These are phyloP conservation scores for Crotalus tigris DNA, from an alignment of 2,113 vertebrate genomes.

Conservation along the genomic window DNA sequence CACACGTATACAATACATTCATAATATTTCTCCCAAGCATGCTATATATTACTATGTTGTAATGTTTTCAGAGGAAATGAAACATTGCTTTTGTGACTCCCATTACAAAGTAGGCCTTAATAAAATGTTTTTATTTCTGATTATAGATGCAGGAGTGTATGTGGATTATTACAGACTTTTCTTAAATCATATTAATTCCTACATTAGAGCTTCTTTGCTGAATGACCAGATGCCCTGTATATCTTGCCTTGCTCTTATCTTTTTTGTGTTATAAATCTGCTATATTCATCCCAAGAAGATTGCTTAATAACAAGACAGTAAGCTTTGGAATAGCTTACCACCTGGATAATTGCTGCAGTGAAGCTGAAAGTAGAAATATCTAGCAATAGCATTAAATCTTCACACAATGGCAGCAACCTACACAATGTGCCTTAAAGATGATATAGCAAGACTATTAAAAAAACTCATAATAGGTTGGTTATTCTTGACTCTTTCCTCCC, in stretches of 20 bases:
- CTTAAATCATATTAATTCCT: background rate
- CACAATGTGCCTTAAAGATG: background rate
- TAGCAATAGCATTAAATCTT: background rate
- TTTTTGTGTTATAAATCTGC: background rate
- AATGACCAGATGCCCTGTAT: background rate
- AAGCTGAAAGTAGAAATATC: background rate
- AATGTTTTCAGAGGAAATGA: conserved; percentile 13
- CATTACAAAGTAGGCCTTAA: background rate
- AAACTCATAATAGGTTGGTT: no score
- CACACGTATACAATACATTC: background rate
- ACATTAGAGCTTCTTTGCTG: background rate
- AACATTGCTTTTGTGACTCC: background rate
- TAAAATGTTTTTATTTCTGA: background rate
- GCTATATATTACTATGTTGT: background rate
- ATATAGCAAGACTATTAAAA: background rate
- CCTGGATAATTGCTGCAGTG: background rate
- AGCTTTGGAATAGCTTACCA: background rate
- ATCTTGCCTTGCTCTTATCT: background rate
- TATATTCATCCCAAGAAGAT: background rate
- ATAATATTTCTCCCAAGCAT: background rate
- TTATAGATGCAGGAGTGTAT: background rate
- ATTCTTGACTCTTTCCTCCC: background rate
- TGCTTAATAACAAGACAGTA: background rate
- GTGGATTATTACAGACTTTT: background rate
- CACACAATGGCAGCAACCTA: background rate